These are phyloP conservation scores for Penaeus chinensis DNA, from an alignment of 1,140 invertebrate species.

Conservation along the genomic window DNA sequence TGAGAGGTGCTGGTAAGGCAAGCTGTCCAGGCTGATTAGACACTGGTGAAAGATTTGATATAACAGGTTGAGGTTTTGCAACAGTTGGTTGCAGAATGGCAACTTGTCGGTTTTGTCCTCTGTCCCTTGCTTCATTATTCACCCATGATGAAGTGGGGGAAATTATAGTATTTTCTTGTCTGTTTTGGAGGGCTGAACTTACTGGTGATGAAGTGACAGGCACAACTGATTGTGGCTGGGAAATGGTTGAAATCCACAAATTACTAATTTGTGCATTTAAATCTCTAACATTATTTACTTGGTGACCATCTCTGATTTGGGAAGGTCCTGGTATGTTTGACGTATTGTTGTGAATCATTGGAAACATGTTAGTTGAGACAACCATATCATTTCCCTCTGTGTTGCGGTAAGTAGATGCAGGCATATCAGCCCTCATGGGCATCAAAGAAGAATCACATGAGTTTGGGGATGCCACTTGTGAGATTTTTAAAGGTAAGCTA, in stretches of 20 bases:
- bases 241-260: conserved; percentile 44
- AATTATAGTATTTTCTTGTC: neutral
- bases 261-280: conserved; percentile 48
- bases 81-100: neutral
- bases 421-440: neutral
- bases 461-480: too few species aligned
- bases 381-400: too few species aligned
- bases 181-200: neutral
- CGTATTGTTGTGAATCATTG: neutral
- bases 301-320: neutral
- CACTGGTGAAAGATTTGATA: conserved; percentile 13
- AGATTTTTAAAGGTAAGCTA: too few species aligned
- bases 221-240: neutral
- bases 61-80: neutral
- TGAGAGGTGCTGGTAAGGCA: conserved; percentile 28
- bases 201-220: conserved; percentile 15
- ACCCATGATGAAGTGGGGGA: neutral
- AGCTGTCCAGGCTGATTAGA: neutral
- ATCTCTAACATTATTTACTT: conserved; percentile 1
- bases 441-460: neutral
- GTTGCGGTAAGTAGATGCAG: neutral
- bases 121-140: neutral
- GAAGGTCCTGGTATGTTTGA: neutral
- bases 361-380: conserved; percentile 4
- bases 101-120: conserved; percentile 6